Base-by-base conservation (phyloP, 1,140 invertebrate species). In the Teleopsis dalmanni region DNA sequence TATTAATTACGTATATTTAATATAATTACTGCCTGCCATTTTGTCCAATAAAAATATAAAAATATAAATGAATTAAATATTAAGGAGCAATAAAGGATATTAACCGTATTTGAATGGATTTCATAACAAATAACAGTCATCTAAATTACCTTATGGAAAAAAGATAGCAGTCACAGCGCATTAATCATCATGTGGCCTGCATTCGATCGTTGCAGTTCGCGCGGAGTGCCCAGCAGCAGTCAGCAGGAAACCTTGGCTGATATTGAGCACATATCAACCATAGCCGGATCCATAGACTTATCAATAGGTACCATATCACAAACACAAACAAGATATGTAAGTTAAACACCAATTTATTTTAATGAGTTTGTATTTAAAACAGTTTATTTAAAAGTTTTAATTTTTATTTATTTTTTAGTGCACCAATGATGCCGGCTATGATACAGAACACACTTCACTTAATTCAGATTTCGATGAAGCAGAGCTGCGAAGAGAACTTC, bases 401-500 rank as follows among this genome's bases (percentile, higher is more conserved):
- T 34, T 46, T 34, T 31, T 1, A 45, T 47, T 25, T 27, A 21
- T 36, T n/a, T 50, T 26, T 13, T 23, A 70, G 60, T 62, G 70
- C 26, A 71, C 71, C 41, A 72, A 73, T 22, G 79, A 81, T 59
- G 81, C 82, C 51, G 73, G 80, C 44, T 85, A 86, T 61, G 79
- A 85, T 56, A 85, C 83, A 37, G 83, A 86, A 65, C 82, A 85
- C 57, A 86, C 84, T 7, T 84, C 85, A 68, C 74, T 86, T 6
- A 83, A 78, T 25, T 85, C 83, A 33, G 83, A 87, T 56, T 75
- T 83, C 37, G 85, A 88, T 66, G 85, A 88, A 62, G 81, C 81
- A 8, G 84, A 88, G 57, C 77, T 85, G 38, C 75, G 83, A 31
- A 72, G 84, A 51, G 83, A 85, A 64, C 73, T 88, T 55, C 76